Evolutionary conservation across 2,797 vertebrate species (phyloP).

Genomic region (Lateolabrax maculatus): DNA sequence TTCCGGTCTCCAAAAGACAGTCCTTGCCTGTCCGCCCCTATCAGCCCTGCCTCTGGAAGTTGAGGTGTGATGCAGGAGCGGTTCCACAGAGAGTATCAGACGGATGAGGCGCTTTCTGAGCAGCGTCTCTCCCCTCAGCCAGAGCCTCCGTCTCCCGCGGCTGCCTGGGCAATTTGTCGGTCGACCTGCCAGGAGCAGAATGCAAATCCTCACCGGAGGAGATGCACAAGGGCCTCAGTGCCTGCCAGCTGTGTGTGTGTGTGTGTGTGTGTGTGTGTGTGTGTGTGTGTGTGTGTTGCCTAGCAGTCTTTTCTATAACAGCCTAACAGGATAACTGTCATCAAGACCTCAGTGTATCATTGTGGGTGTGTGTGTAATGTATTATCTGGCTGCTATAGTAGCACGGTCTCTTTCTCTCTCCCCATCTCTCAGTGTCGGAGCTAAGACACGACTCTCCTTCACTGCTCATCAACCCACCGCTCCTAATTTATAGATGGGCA

Average conservation of each 20-base stretch:
- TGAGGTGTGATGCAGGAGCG: slow-evolving; percentile 60
- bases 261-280: slow-evolving; percentile 31
- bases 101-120: slow-evolving; percentile 67
- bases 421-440: slow-evolving; percentile 47
- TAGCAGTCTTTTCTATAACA: slow-evolving; percentile 72
- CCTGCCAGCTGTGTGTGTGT: slow-evolving; percentile 68
- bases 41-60: slow-evolving; percentile 60
- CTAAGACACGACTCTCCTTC: slow-evolving; percentile 83
- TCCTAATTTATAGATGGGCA: slow-evolving; percentile 86
- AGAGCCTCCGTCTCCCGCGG: slow-evolving; percentile 81
- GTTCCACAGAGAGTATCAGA: slow-evolving; percentile 75
- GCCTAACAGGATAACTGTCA: slow-evolving; percentile 81
- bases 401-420: slow-evolving; percentile 41
- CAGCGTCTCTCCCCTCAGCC: slow-evolving; percentile 70
- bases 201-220: slow-evolving; percentile 87
- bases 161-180: slow-evolving; percentile 86
- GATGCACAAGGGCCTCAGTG: slow-evolving; percentile 75
- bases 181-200: slow-evolving; percentile 87
- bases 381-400: slow-evolving; percentile 61
- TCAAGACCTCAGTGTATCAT: slow-evolving; percentile 75
- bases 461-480: slow-evolving; percentile 85
- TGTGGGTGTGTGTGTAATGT: slow-evolving; percentile 60
- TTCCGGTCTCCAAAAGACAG: slow-evolving; percentile 69
- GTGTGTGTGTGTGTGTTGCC: slow-evolving; percentile 58
- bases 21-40: slow-evolving; percentile 59